A percentile compares a stretch with the other conserved stretches of the same genome.
phyloP scores from a whole-genome alignment of 2,113 vertebrate genomes.

The Alligator mississippiensis region DNA sequence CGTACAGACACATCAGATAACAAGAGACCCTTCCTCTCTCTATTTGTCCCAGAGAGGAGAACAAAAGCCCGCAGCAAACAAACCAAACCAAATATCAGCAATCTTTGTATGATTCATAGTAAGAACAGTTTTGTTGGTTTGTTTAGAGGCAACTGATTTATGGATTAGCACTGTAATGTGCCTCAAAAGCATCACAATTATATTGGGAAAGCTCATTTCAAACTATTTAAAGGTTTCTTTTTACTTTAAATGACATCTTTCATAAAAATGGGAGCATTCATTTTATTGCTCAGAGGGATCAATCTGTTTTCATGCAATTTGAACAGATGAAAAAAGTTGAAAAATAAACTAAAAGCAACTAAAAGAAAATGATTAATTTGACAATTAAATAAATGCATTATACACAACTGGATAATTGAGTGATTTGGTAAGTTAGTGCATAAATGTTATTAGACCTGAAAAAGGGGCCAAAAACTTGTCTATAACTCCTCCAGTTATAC shows the following conservation, averaged over 20 bases:
- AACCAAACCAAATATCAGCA: constrained; percentile 2
- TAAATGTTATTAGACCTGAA: not conserved
- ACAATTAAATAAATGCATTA: not conserved
- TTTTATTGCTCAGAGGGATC: not conserved
- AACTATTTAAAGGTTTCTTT: not conserved
- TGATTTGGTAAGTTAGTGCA: not conserved
- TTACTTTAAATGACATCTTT: not conserved
- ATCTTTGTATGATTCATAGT: not conserved
- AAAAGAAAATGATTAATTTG: constrained; percentile 1
- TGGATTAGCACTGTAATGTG: not conserved
- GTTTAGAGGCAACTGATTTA: constrained; percentile 14
- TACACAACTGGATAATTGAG: constrained; percentile 4
- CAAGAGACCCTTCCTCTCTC: not conserved
- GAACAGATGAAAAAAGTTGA: not conserved
- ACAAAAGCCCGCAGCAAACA: not conserved
- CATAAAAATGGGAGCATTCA: not conserved
- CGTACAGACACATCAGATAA: not conserved
- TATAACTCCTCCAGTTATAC: too few species aligned
- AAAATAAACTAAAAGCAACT: not conserved
- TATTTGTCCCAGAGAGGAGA: not conserved
- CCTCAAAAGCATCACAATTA: not conserved
- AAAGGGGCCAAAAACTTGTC: not conserved
- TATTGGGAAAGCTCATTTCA: not conserved
- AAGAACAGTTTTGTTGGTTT: not conserved
- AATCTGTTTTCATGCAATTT: constrained; percentile 2